Evolutionary conservation across 2,888 invertebrate species (phyloP).

Genomic region (Dromius quadrimaculatus): DNA sequence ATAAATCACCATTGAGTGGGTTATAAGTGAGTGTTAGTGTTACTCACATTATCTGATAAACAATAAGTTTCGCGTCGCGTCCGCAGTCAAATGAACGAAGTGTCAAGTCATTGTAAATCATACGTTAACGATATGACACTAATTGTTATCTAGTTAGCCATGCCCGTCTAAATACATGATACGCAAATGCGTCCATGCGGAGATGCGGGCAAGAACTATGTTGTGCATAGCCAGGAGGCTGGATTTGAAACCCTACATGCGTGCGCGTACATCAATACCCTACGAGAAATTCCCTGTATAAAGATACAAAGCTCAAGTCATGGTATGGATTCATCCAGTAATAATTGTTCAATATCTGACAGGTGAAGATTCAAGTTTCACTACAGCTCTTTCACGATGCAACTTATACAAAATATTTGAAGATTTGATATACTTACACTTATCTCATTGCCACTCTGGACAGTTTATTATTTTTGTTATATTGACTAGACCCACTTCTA

Average conservation of each 20-base stretch:
- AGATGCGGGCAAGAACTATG: constrained; percentile 17
- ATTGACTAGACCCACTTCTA: too few species aligned
- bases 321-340: too few species aligned
- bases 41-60: constrained; percentile 10
- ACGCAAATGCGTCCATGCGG: constrained; percentile 20
- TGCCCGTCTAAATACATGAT: constrained; percentile 29
- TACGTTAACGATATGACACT: constrained; percentile 37
- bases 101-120: constrained; percentile 33
- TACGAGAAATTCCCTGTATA: too few species aligned
- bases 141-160: constrained; percentile 38
- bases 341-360: too few species aligned
- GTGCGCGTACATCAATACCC: too few species aligned
- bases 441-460: too few species aligned
- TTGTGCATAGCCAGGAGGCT: neutral
- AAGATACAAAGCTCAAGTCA: too few species aligned
- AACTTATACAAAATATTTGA: too few species aligned
- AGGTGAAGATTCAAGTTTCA: too few species aligned
- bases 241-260: neutral
- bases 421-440: too few species aligned
- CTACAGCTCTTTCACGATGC: too few species aligned
- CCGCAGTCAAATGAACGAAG: neutral
- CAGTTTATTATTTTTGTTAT: too few species aligned
- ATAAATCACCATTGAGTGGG: constrained; percentile 4
- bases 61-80: constrained; percentile 19
- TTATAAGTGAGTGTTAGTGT: neutral